A percentile compares a stretch with the other conserved stretches of the same genome.
Conservation (phyloP, 2,888 invertebrate genomes). For the Globia sparganii region DNA sequence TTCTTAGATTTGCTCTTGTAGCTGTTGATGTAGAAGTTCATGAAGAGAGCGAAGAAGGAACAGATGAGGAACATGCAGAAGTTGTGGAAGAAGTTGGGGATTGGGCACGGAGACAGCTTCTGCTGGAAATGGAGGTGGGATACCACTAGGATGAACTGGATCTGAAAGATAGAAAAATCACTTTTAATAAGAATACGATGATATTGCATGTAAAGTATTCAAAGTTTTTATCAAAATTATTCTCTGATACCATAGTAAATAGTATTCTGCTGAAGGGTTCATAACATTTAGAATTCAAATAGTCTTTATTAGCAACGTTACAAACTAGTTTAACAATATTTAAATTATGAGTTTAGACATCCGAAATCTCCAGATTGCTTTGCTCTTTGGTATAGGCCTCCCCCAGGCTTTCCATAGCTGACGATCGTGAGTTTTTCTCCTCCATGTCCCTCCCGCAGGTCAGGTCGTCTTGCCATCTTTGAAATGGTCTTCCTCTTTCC, state of each 20-base stretch:
- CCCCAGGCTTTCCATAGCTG: no score
- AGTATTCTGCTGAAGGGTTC: neutral
- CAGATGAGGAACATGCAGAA: constrained; percentile 90
- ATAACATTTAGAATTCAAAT: no score
- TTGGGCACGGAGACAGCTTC: constrained; percentile 82
- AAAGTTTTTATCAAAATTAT: neutral
- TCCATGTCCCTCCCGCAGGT: no score
- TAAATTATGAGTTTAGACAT: no score
- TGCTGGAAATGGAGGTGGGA: constrained; percentile 84
- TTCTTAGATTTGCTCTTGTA: constrained; percentile 73
- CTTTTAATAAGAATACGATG: neutral
- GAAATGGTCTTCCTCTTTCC: no score
- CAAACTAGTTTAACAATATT: no score
- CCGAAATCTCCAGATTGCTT: no score
- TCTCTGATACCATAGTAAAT: neutral
- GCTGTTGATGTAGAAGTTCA: constrained; percentile 90
- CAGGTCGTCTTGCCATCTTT: no score
- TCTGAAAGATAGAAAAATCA: constrained; percentile 69
- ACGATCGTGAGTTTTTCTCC: no score
- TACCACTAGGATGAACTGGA: constrained; percentile 85
- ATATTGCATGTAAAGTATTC: neutral
- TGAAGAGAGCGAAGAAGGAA: constrained; percentile 92
- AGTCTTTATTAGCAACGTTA: no score
- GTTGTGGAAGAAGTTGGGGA: constrained; percentile 88
- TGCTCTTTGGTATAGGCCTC: no score